Conservation (phyloP, 1,140 invertebrate species). For the Gryon sp. region DNA sequence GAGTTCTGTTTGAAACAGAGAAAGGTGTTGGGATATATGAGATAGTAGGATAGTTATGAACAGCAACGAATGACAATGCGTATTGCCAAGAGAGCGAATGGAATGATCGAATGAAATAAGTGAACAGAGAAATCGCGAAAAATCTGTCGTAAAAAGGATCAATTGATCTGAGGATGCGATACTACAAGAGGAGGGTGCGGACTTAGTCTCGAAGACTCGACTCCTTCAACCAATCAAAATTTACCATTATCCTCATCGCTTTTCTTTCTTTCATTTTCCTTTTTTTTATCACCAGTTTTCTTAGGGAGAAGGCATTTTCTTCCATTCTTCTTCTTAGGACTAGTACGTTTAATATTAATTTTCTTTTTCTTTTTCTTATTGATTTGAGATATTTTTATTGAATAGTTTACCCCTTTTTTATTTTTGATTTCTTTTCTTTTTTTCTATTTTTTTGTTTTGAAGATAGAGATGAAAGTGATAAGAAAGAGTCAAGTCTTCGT, state of each 20-base stretch:
- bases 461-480: not conserved
- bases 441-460: no score
- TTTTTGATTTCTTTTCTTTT: no score
- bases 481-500: conserved; percentile 70
- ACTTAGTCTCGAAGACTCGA: conserved; percentile 67
- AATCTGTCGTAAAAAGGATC: conserved; percentile 38
- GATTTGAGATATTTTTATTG: no score
- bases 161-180: conserved; percentile 15
- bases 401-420: no score
- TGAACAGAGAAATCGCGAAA: conserved; percentile 50
- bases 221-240: conserved; percentile 20
- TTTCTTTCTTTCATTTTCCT: no score
- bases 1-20: conserved; percentile 79
- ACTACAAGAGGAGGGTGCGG: conserved; percentile 58
- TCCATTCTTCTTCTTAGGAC: no score
- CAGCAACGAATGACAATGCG: conserved; percentile 68
- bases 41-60: conserved; percentile 73
- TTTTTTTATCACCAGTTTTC: no score
- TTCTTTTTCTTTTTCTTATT: no score
- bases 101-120: conserved; percentile 56
- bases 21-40: conserved; percentile 78
- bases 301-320: no score
- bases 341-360: no score
- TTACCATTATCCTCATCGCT: not conserved
- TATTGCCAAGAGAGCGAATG: conserved; percentile 63